Conservation (phyloP, 2,888 invertebrate genomes). For the Lasioglossum oenotherae region DNA sequence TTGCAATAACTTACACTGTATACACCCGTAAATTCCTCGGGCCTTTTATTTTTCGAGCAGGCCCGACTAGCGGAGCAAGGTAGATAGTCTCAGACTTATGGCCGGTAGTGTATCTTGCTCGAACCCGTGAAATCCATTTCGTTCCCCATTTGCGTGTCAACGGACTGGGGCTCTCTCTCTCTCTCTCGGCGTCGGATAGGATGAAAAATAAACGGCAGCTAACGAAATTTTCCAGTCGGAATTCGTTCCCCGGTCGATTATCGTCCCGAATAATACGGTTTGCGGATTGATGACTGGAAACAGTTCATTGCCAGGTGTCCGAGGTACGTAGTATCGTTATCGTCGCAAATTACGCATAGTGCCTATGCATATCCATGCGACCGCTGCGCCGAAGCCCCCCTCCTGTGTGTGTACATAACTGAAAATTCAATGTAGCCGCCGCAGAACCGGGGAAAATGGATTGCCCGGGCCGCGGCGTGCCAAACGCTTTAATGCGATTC, state of each 20-base stretch:
- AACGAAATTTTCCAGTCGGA: constrained; percentile 32
- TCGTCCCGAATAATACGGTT: constrained; percentile 41
- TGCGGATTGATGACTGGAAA: constrained; percentile 52
- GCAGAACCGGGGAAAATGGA: constrained; percentile 43
- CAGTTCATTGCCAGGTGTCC: constrained; percentile 56
- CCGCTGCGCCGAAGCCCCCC: neutral
- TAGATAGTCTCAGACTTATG: constrained; percentile 19
- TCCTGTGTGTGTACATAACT: constrained; percentile 46
- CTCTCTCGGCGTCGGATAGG: neutral
- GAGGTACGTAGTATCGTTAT: constrained; percentile 51
- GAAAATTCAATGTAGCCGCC: constrained; percentile 56
- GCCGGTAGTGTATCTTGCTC: constrained; percentile 24
- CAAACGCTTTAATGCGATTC: constrained; percentile 52
- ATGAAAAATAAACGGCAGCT: constrained; percentile 36
- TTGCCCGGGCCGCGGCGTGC: constrained; percentile 36
- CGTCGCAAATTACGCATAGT: constrained; percentile 49
- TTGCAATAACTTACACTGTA: constrained; percentile 8
- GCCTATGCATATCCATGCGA: constrained; percentile 49
- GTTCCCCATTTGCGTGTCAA: constrained; percentile 17
- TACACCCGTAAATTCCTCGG: constrained; percentile 10
- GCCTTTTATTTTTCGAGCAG: constrained; percentile 18
- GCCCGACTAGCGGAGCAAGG: neutral
- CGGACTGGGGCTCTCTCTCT: neutral
- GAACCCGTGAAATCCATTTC: constrained; percentile 38
- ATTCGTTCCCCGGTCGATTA: constrained; percentile 42